Conservation (phyloP, 2,113 vertebrate genomes). For the Erythrocebus patas region DNA sequence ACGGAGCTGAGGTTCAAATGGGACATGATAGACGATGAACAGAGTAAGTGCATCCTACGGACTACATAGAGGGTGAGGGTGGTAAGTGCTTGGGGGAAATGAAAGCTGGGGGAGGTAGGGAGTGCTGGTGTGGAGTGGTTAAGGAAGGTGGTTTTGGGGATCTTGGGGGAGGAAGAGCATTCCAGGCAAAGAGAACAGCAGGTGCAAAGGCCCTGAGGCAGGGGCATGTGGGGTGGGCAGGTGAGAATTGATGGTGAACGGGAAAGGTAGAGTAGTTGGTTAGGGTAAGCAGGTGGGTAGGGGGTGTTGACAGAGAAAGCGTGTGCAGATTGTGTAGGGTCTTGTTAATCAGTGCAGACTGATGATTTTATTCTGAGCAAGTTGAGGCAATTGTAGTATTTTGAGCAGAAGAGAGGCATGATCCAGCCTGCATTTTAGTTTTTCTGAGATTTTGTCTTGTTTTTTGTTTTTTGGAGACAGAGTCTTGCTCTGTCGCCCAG, state of each 20-base stretch:
- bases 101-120: not conserved
- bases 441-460: too few species aligned
- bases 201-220: not conserved
- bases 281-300: not conserved
- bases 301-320: not conserved
- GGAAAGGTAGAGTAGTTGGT: not conserved
- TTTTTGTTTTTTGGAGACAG: too few species aligned
- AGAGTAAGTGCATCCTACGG: too few species aligned
- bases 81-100: not conserved
- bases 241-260: not conserved
- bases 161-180: not conserved
- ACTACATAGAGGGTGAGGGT: rapidly evolving
- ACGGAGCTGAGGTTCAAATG: rapidly evolving
- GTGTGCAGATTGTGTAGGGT: rapidly evolving
- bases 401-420: not conserved
- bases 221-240: too few species aligned
- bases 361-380: not conserved
- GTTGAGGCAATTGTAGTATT: not conserved
- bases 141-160: not conserved
- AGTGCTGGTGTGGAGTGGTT: too few species aligned
- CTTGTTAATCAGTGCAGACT: not conserved
- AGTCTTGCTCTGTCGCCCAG: too few species aligned
- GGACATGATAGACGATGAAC: rapidly evolving
- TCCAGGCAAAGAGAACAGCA: not conserved
- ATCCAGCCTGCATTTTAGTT: not conserved